Conservation (phyloP, 2,888 invertebrate species). For the Zele albiditarsus region DNA sequence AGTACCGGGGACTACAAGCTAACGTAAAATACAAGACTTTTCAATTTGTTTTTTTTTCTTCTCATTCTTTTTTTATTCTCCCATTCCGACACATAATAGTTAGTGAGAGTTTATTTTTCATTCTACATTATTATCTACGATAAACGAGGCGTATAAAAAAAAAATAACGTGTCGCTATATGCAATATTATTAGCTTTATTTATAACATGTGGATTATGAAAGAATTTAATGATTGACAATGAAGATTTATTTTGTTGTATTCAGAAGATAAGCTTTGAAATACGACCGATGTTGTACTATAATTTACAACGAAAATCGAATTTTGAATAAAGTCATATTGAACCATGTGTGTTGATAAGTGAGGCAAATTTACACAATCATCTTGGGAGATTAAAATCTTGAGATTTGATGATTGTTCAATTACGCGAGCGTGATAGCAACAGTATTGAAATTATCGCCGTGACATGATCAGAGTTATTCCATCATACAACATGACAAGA, state of each 20-base stretch:
- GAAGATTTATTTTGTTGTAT: too few species aligned
- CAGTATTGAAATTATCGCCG: conserved; percentile 6
- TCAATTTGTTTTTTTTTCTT: not conserved
- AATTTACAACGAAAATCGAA: too few species aligned
- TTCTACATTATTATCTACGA: not conserved
- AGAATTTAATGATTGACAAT: too few species aligned
- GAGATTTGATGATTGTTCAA: too few species aligned
- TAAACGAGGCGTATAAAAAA: not conserved
- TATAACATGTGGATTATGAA: too few species aligned
- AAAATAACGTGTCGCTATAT: not conserved
- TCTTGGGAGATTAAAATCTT: too few species aligned
- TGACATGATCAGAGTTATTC: not conserved
- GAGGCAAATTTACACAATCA: too few species aligned
- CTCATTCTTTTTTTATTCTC: not conserved
- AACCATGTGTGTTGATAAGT: too few species aligned
- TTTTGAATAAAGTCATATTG: too few species aligned
- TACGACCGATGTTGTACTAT: too few species aligned
- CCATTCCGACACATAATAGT: not conserved
- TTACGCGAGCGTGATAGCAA: too few species aligned
- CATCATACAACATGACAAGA: not conserved
- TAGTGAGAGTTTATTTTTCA: not conserved
- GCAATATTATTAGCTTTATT: not conserved
- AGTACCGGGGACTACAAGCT: not conserved
- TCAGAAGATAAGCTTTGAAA: too few species aligned
- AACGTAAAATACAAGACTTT: not conserved